These are phyloP conservation scores for Malurus leucopterus DNA, from an alignment of 2,797 vertebrate genomes.

Conservation along the genomic window DNA sequence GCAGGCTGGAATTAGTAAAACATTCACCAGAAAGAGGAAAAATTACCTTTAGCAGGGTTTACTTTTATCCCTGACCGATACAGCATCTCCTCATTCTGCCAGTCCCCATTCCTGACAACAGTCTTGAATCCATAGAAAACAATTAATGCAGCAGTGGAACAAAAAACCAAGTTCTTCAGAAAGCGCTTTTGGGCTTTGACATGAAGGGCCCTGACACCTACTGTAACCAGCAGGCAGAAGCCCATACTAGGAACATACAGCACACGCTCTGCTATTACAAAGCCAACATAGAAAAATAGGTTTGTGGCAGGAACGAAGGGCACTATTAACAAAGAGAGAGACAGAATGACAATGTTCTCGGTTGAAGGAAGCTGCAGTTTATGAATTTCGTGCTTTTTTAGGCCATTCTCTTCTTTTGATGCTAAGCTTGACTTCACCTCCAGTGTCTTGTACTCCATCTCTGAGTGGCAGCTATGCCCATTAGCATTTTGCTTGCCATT, in stretches of 20 bases:
- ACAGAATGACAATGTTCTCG: constrained; percentile 89
- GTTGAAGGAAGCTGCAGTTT: constrained; percentile 86
- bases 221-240: constrained; percentile 93
- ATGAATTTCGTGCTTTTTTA: constrained; percentile 76
- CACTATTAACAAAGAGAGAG: constrained; percentile 88
- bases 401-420: constrained; percentile 84
- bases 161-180: constrained; percentile 84
- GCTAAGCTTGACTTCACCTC: constrained; percentile 72
- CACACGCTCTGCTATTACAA: constrained; percentile 97
- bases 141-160: constrained; percentile 83
- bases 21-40: constrained; percentile 4
- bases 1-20: not conserved
- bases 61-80: constrained; percentile 98
- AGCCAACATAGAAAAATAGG: constrained; percentile 97
- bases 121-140: constrained; percentile 92
- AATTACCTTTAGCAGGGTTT: constrained; percentile 97
- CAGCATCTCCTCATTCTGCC: constrained; percentile 98
- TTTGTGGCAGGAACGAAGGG: constrained; percentile 97
- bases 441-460: constrained; percentile 75
- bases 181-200: constrained; percentile 81
- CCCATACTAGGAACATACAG: constrained; percentile 99
- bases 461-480: constrained; percentile 85
- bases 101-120: constrained; percentile 91
- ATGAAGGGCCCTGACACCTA: constrained; percentile 87
- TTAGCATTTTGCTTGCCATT: constrained; percentile 91